Evolutionary conservation across 2,888 invertebrate genomes (phyloP).

Genomic region (Altica lythri): DNA sequence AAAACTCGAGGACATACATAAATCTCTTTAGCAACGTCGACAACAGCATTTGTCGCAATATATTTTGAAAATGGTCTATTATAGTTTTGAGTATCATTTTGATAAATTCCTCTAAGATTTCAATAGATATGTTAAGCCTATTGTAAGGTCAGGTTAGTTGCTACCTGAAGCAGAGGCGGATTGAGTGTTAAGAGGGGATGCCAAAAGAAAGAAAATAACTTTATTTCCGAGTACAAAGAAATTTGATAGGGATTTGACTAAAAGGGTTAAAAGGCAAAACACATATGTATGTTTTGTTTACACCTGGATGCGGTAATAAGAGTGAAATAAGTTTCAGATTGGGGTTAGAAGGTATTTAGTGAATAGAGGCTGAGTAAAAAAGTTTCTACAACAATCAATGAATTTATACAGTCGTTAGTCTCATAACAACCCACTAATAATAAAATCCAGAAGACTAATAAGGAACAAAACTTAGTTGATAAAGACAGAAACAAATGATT

Average conservation of each 20-base stretch:
- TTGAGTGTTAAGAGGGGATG: background rate
- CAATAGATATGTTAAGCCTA: slow-evolving; percentile 33
- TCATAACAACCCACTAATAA: no score
- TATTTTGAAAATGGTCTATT: slow-evolving; percentile 46
- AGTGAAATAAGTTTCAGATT: background rate
- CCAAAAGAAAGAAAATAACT: slow-evolving; percentile 8
- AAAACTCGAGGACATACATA: slow-evolving; percentile 43
- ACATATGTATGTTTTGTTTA: background rate
- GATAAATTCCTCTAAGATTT: slow-evolving; percentile 40
- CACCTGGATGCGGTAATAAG: slow-evolving; percentile 1
- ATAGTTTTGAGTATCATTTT: slow-evolving; percentile 48
- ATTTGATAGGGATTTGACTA: slow-evolving; percentile 11
- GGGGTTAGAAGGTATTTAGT: no score
- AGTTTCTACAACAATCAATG: no score
- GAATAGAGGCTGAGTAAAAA: no score
- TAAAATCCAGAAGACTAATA: no score
- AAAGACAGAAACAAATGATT: no score
- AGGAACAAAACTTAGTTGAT: no score
- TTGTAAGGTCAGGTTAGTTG: slow-evolving; percentile 21
- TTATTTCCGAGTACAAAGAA: slow-evolving; percentile 5
- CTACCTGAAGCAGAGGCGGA: slow-evolving; percentile 25
- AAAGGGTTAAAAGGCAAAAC: slow-evolving; percentile 16
- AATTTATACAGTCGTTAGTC: no score
- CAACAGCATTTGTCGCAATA: slow-evolving; percentile 45
- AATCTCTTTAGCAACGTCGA: slow-evolving; percentile 46